phyloP scores from a whole-genome alignment of 2,888 invertebrate genomes.

The Pammene fasciana region DNA sequence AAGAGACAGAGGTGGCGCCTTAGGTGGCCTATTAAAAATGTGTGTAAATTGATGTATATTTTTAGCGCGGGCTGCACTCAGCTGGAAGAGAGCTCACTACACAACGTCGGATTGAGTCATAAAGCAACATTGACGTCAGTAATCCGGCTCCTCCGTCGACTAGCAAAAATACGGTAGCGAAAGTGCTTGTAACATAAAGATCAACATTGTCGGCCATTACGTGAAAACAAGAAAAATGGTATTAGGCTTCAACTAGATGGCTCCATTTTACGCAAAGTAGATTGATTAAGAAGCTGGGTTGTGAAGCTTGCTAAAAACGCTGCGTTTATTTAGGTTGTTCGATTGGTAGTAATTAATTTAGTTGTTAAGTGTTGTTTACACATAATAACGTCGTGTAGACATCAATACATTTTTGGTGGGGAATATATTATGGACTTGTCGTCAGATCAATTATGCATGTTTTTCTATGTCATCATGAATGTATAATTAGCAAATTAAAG shows the following conservation, averaged over 20 bases:
- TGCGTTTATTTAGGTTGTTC: too few relatives aligned
- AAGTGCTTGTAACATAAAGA: conserved; percentile 40
- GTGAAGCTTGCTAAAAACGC: too few relatives aligned
- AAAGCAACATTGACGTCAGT: conserved; percentile 79
- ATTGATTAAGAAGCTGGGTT: background rate
- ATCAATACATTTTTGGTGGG: too few relatives aligned
- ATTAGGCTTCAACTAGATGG: background rate
- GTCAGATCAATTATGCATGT: too few relatives aligned
- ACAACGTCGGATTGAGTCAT: conserved; percentile 75
- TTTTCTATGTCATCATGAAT: too few relatives aligned
- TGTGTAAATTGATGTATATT: conserved; percentile 72
- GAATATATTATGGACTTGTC: too few relatives aligned
- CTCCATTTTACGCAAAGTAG: conserved; percentile 16
- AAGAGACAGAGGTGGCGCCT: conserved; percentile 42
- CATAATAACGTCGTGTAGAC: too few relatives aligned
- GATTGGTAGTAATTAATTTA: too few relatives aligned
- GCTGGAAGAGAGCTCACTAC: conserved; percentile 69
- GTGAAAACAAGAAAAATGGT: conserved; percentile 16
- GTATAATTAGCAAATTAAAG: too few relatives aligned
- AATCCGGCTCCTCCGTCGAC: conserved; percentile 50
- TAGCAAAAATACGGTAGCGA: conserved; percentile 41
- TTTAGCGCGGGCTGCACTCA: conserved; percentile 78
- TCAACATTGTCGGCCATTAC: conserved; percentile 8
- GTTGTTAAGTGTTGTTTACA: too few relatives aligned
- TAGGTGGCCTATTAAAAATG: conserved; percentile 53